Base-by-base conservation (phyloP, 1,140 invertebrate genomes). In the Trichonephila clavata region DNA sequence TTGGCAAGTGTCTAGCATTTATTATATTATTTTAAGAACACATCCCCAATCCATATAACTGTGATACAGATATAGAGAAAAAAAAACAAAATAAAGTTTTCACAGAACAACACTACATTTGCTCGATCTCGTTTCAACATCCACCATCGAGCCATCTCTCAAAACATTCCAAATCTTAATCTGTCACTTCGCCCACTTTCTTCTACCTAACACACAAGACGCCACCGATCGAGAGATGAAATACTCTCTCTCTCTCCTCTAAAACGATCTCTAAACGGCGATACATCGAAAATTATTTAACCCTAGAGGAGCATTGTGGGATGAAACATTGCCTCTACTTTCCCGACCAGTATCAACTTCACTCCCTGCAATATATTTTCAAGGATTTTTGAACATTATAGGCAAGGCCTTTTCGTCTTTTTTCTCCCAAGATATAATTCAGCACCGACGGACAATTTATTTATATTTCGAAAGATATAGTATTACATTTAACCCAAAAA, bases 201-300 rank as follows among this genome's bases (percentile, higher is more conserved):
- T 4, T 4, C 65, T 68, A 68, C 65, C 68, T 16, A 77, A 77
- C 27, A 77, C 68, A 18, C 60, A 18, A 77, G 68, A 77, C 16
- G 32, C 27, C 68, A 77, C 16, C 6, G 32, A 77, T 77, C 24
- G 14, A 21, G 68, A 77, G 68, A 77, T 77, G 27, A 77, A 77
- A 77, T 77, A 77, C 68, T 24, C 4, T 5, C 14, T 13, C 14
- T 13, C 13, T 24, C 20, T 20, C 32, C 59, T 32, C 4, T 21
- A 27, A 32, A 60, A 27, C 24, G 60, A 88, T 88, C 86, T 88
- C 86, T 88, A 88, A 88, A 65, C 86, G 86, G 39, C 86, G 61
- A 88, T 88, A 68, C 43, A 27, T 81, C 88, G n/a, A n/a, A 81
- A 90, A 90, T 90, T 90, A 90, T 90, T 77, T 90, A 90, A 61